Evolutionary conservation across 2,113 vertebrate species (phyloP).

Genomic region (Corvus hawaiiensis): DNA sequence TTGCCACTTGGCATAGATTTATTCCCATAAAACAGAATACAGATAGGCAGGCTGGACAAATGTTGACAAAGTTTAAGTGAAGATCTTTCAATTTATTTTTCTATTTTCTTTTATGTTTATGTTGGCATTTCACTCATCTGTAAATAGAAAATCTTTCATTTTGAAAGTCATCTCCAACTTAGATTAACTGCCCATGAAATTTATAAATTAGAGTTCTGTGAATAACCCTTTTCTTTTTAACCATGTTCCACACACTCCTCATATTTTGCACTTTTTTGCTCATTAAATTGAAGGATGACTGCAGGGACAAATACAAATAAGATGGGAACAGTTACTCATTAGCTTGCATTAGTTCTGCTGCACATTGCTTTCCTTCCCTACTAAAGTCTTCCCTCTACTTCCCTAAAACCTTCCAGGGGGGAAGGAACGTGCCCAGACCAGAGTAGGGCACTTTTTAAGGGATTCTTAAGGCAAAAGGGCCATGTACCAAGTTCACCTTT

Average conservation of each 20-base stretch:
- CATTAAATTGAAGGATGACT: not conserved
- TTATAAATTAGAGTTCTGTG: not conserved
- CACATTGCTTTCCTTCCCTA: not conserved
- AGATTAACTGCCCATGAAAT: conserved; percentile 43
- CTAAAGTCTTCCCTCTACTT: not conserved
- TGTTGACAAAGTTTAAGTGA: conserved; percentile 15
- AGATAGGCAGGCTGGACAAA: not conserved
- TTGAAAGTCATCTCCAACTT: not conserved
- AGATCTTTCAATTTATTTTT: conserved; percentile 46
- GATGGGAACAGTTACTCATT: not conserved
- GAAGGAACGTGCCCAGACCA: not conserved
- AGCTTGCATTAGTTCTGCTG: not conserved
- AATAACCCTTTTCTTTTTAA: not conserved
- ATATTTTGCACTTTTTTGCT: not conserved
- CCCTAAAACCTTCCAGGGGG: not conserved
- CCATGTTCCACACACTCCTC: not conserved
- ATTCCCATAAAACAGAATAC: not conserved
- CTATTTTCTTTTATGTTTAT: conserved; percentile 47
- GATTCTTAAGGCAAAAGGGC: not conserved
- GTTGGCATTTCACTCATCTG: conserved; percentile 17
- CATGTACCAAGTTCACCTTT: fast-evolving
- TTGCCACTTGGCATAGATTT: not conserved
- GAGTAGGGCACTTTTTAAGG: not conserved
- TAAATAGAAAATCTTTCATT: conserved; percentile 27
- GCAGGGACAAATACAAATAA: not conserved